Base-by-base conservation (phyloP, 30 jellyfish, hydroid and myxozoan genomes). In the Pelagia noctiluca region DNA sequence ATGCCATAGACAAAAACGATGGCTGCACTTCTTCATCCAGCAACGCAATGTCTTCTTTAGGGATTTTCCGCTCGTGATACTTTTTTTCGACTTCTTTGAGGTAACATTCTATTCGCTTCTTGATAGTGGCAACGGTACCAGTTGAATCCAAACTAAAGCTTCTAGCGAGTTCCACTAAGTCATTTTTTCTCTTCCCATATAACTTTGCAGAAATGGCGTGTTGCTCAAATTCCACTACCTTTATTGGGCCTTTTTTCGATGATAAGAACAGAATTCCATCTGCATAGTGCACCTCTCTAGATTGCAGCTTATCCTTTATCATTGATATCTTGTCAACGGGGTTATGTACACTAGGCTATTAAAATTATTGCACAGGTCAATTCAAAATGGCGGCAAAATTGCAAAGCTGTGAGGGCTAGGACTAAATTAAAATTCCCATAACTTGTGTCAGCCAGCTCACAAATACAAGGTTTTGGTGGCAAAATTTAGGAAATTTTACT, bases 71-170 rank as follows among this genome's bases (percentile, higher is more conserved):
- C 52, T 46, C 49, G 24, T 71, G 12, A 25, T 36, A 36, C 21
- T 46, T 38, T 46, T 47, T 71, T 71, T 21, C 69, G 31, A 71
- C 71, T 36, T 38, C 71, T 46, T 71, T 37, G 18, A 71, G 70
- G 84, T 71, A 25, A 46, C 16, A 25, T 71, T 71, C 84, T 38
- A 37, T 71, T 26, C 70, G 84, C 71, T 38, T 36, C 71, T 71
- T 71, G 70, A 71, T 71, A 24, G 69, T 49, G 69, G 84, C 69
- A 37, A 71, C 26, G 84, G 84, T 71, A 71, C 84, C 84, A 71
- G 69, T 47, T 36, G 84, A 47, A 38, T 52, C 54, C 57, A 75
- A 28, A 57, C 57, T 52, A 50, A 75, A 75, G 86, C 60, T 48
- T 3, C 75, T 54, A 28, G 86, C 86, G 25, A 75, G 75, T 48